Evolutionary conservation across 2,113 vertebrate genomes (phyloP), one percentile per base, ranked within the genome.

Genomic region (Tetraodon nigroviridis): DNA sequence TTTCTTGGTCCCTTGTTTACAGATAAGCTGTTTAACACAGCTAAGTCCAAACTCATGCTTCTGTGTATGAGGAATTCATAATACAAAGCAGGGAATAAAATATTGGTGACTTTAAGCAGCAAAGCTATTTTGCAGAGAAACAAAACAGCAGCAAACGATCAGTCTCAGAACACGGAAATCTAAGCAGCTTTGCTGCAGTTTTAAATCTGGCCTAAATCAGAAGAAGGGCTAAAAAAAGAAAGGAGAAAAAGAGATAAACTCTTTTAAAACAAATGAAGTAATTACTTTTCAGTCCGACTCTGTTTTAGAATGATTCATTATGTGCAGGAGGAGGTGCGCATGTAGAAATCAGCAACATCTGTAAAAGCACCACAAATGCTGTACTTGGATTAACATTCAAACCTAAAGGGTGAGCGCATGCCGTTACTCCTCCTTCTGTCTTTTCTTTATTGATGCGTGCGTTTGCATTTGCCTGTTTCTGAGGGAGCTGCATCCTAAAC

Each of bases 121-220:
- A 0, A 21, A 61, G 73, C 59, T 44, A 16, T 37, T 45, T 20
- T 55, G 45, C 14, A 11, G 45, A 11, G 45, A 63, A 72, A 72
- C 57, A 76, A 78, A 48, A 71, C 58, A 68, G 61, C 40, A 13
- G 56, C 24, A 49, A 22, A 55, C 44, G 51, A 70, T 79, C 70
- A 67, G 52, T 46, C 2, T 17, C 51, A 18, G 17, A 17, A 52
- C 61, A 51, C 0, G 0, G 16, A 69, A 50, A 72, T 58, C 59
- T 51, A 78, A 76, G 73, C 60, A 41, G 79, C 67, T 83, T 79
- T 71, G 51, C 24, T 55, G 48, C 49, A 75, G 81, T 76, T 81
- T 76, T 74, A 22, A 61, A 64, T 24, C 3, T 0, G 40, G 46
- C 42, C 3, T 1, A 18, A 53, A 14, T 61, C 65, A 51, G 10